Percentiles rank a stretch among this genome's conserved stretches.
phyloP scores from a whole-genome alignment of 2,797 vertebrate genomes.

The Channallabes apus region DNA sequence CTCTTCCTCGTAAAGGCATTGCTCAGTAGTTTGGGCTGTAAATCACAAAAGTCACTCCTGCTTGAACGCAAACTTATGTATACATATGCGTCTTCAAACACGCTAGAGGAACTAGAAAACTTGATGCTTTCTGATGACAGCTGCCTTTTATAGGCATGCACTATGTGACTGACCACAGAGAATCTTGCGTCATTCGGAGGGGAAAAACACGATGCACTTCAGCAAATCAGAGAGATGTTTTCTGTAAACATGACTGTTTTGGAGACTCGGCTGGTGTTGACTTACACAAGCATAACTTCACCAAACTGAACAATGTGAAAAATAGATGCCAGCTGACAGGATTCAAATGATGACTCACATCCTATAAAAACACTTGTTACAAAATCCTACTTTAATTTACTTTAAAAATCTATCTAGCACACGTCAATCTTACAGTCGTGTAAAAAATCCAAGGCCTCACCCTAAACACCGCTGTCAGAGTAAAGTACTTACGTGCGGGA shows the following conservation, averaged over 20 bases:
- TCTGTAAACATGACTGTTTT: conserved; percentile 60
- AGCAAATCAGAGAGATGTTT: conserved; percentile 50
- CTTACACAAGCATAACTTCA: neutral
- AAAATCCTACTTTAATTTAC: too few relatives aligned
- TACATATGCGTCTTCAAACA: neutral
- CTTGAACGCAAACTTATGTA: neutral
- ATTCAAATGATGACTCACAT: too few relatives aligned
- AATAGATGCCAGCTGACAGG: neutral
- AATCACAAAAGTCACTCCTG: neutral
- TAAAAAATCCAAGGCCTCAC: neutral
- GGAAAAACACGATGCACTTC: conserved; percentile 37
- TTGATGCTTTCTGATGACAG: neutral
- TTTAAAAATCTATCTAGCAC: too few relatives aligned
- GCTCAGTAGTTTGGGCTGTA: neutral
- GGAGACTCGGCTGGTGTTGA: conserved; percentile 42
- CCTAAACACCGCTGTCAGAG: neutral
- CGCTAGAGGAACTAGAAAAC: neutral
- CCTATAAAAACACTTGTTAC: too few relatives aligned
- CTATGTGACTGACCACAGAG: neutral
- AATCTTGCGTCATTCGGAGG: neutral
- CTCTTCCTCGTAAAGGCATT: conserved; percentile 73
- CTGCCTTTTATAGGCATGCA: conserved; percentile 43
- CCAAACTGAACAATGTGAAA: neutral
- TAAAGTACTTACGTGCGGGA: neutral
- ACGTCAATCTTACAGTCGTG: too few relatives aligned